Conservation (phyloP, 2,888 invertebrate species). For the Mesorhabditis belari region DNA sequence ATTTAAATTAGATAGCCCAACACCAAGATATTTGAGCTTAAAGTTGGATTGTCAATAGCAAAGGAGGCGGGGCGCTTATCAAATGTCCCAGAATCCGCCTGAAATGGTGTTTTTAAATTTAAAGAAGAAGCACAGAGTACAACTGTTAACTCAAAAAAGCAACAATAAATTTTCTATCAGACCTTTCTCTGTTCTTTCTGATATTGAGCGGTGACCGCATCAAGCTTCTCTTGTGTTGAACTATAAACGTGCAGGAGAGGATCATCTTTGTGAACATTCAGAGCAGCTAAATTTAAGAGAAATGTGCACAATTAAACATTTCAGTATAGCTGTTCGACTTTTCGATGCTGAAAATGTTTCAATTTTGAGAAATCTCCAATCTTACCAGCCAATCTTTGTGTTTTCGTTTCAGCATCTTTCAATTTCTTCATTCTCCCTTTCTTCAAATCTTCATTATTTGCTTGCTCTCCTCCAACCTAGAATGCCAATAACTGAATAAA, state of each 20-base stretch:
- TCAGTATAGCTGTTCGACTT: background rate
- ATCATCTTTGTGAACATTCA: slow-evolving; percentile 64
- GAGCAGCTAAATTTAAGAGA: slow-evolving; percentile 36
- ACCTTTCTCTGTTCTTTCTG: slow-evolving; percentile 66
- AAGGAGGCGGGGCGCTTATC: too few relatives aligned
- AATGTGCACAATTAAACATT: too few relatives aligned
- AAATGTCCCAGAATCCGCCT: too few relatives aligned
- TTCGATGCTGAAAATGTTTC: slow-evolving; percentile 2
- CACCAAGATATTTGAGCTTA: too few relatives aligned
- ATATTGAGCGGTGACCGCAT: slow-evolving; percentile 66
- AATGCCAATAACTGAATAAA: background rate
- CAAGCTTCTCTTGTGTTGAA: slow-evolving; percentile 72
- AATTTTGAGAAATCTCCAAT: too few relatives aligned
- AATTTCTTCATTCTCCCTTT: slow-evolving; percentile 67
- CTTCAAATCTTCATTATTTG: slow-evolving; percentile 67
- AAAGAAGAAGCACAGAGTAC: background rate
- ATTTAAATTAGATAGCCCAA: too few relatives aligned
- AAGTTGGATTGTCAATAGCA: too few relatives aligned
- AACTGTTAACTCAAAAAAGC: too few relatives aligned
- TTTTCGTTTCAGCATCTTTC: slow-evolving; percentile 65
- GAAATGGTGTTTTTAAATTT: background rate
- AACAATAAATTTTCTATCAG: slow-evolving; percentile 3
- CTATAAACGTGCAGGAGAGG: slow-evolving; percentile 71
- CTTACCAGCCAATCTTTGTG: slow-evolving; percentile 52
- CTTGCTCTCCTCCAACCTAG: slow-evolving; percentile 52